These are phyloP conservation scores for Catharus bicknelli DNA, from an alignment of 2,113 vertebrate species.

Conservation along the genomic window DNA sequence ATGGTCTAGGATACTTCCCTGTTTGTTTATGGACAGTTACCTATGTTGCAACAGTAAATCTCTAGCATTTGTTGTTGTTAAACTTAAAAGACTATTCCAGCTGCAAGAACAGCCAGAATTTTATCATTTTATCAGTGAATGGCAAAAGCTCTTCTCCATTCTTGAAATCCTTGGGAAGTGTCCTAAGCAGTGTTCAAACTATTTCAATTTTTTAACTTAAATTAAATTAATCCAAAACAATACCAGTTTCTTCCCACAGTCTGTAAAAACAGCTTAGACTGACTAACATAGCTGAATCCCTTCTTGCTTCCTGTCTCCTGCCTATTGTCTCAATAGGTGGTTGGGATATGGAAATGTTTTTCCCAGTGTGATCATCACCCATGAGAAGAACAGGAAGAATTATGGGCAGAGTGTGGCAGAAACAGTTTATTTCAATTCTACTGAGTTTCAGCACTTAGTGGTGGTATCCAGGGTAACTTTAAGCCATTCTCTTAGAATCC, in stretches of 20 bases:
- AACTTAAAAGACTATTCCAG: neutral
- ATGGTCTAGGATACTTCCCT: neutral
- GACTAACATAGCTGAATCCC: neutral
- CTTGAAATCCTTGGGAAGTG: neutral
- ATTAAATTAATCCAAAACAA: neutral
- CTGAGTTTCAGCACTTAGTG: neutral
- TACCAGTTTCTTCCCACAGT: neutral
- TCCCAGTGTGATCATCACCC: neutral
- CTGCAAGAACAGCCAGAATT: neutral
- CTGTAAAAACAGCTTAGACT: neutral
- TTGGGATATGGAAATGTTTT: neutral
- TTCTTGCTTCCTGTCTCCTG: neutral
- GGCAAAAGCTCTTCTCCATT: neutral
- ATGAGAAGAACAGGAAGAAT: neutral
- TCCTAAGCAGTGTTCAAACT: neutral
- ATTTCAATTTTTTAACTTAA: neutral
- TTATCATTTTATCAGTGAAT: neutral
- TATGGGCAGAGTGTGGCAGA: neutral
- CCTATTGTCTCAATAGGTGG: neutral
- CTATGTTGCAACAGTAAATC: neutral
- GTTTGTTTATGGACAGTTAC: neutral
- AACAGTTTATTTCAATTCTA: neutral
- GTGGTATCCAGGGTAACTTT: accelerated
- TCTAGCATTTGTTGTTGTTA: neutral
- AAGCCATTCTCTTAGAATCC: neutral